phyloP scores from a whole-genome alignment of 37 sponge, comb jelly and placozoan genomes.

The Cliona cf. orientalis region DNA sequence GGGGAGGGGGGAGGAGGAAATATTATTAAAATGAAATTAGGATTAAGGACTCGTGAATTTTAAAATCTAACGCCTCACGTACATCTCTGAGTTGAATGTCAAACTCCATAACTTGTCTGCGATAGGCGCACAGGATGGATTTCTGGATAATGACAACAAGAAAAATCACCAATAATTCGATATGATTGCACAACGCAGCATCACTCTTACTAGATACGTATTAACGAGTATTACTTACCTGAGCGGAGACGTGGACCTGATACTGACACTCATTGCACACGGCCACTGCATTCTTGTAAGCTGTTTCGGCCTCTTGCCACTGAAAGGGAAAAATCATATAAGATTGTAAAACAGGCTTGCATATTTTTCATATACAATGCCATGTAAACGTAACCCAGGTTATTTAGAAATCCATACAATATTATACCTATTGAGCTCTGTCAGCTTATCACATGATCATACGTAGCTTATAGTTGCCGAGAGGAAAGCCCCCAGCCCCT shows the following conservation, averaged over 20 bases:
- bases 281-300: constrained; percentile 44
- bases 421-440: no score
- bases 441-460: no score
- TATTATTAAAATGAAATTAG: constrained; percentile 5
- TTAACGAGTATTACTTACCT: constrained; percentile 27
- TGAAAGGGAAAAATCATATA: constrained; percentile 2
- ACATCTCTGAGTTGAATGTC: constrained; percentile 46
- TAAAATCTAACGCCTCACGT: background rate
- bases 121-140: constrained; percentile 72
- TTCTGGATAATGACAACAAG: constrained; percentile 16
- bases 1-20: no score
- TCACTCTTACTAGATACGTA: no score
- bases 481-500: no score
- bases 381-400: no score
- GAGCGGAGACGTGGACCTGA: constrained; percentile 54
- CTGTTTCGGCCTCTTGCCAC: constrained; percentile 67
- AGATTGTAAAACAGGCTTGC: background rate
- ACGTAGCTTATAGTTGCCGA: no score
- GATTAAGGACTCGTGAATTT: background rate
- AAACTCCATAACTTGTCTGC: constrained; percentile 56
- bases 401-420: no score
- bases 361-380: background rate
- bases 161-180: background rate
- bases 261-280: constrained; percentile 71
- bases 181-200: no score